phyloP scores from a whole-genome alignment of 2,113 vertebrate species.

The Ciconia stormi region DNA sequence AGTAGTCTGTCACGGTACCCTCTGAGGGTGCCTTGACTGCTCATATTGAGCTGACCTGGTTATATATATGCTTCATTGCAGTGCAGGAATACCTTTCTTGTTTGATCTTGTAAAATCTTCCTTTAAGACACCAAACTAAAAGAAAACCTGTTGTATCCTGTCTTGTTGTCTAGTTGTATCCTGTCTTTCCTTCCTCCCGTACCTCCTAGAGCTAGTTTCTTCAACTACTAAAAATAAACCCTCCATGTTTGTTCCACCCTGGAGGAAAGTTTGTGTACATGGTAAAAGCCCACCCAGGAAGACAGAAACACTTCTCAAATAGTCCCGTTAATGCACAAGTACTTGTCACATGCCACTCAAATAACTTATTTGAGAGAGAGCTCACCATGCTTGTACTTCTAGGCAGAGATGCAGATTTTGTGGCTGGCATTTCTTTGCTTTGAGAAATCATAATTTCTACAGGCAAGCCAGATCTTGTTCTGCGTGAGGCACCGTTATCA shows the following conservation, averaged over 20 bases:
- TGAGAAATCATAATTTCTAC: slow-evolving; percentile 73
- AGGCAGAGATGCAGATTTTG: slow-evolving; percentile 77
- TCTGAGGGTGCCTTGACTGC: background rate
- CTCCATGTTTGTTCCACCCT: background rate
- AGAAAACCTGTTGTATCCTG: background rate
- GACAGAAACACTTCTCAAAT: background rate
- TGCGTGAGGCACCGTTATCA: slow-evolving; percentile 17
- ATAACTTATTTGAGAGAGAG: slow-evolving; percentile 43
- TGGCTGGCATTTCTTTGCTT: slow-evolving; percentile 67
- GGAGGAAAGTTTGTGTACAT: background rate
- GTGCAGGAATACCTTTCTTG: background rate
- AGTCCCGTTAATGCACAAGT: background rate
- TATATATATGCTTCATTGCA: background rate
- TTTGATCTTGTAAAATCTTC: background rate
- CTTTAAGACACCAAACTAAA: background rate
- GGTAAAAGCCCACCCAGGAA: background rate
- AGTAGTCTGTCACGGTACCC: background rate
- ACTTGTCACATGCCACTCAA: background rate
- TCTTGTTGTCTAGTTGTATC: background rate
- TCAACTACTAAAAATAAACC: background rate
- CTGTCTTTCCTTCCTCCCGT: background rate
- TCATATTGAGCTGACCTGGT: background rate
- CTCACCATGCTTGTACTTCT: slow-evolving; percentile 79
- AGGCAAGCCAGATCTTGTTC: slow-evolving; percentile 36
- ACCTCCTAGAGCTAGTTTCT: background rate